Base-by-base conservation (phyloP, 2,113 vertebrate species). In the Hippocampus comes region DNA sequence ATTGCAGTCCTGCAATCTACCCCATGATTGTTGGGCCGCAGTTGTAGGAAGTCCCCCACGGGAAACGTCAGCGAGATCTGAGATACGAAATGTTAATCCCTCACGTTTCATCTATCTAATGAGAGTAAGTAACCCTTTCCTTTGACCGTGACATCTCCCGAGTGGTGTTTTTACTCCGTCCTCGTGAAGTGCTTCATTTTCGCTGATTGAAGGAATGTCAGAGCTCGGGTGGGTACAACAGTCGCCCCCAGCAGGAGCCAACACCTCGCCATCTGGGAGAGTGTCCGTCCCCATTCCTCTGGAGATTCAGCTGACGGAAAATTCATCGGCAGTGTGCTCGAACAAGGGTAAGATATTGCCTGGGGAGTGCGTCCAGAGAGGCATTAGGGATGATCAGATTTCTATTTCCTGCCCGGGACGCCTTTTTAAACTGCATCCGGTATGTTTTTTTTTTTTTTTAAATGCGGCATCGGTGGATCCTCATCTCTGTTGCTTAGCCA, bases 341-440 rank as follows among this genome's bases (percentile, higher is more conserved):
- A 27, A 66, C 15, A 48, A 34, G 30, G 27, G 27, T 17, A 34
- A 61, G 17, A 1, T 18, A 34, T 61, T 34, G 59, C 18, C 59
- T 61, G 27, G 59, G 64, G 43, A 27, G 43, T 6, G 42, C 25
- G 64, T 25, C 23, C 64, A 2, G n/a, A 66, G 42, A 27, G 41
- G 12, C 64, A 46, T 66, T 43, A 25, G 43, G 23, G 42, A 66
- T 15, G 17, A 27, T 15, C 23, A 18, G 64, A 66, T 6, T 66
- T 27, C 64, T 27, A 43, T 66, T 66, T 66, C 64, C 64, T 66
- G 23, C 64, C 64, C 11, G 4, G 42, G 41, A 48, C 3, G 42
- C 42, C 64, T 66, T n/a, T 66, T n/a, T 66, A 66, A 18, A 66
- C 9, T 20, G 42, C 64, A 27, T 27, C n/a, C 64, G 48, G 42